Percentiles rank a stretch among this genome's conserved stretches.
Evolutionary conservation across 2,113 vertebrate species (phyloP).

Genomic region (Neotoma lepida): DNA sequence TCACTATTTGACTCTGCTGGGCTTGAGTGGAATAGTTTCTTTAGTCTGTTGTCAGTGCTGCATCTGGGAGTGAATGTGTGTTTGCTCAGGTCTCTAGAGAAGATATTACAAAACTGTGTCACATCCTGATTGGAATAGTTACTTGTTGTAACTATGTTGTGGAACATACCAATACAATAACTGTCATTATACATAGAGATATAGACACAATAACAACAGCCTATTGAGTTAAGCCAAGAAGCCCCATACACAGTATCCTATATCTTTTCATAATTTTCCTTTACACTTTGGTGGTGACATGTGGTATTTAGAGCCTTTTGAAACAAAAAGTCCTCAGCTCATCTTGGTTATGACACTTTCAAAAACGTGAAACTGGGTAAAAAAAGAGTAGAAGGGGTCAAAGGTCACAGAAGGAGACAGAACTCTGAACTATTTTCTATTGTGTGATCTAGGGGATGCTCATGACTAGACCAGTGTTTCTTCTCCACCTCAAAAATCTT

Average conservation of each 20-base stretch:
- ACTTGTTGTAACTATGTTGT: too few relatives aligned
- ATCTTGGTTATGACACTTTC: neutral
- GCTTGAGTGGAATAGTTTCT: neutral
- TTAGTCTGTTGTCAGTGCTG: neutral
- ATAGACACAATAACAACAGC: neutral
- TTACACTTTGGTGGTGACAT: neutral
- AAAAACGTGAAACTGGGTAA: neutral
- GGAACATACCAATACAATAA: neutral
- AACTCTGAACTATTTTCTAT: neutral
- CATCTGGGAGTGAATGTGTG: too few relatives aligned
- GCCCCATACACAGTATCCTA: neutral
- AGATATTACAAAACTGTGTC: neutral
- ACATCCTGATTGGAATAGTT: neutral
- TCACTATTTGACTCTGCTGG: neutral
- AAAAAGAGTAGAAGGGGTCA: neutral
- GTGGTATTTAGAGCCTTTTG: neutral
- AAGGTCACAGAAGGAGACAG: neutral
- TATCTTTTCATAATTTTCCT: neutral
- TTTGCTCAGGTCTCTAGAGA: neutral
- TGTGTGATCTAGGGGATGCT: neutral
- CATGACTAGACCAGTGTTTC: neutral
- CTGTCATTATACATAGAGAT: too few relatives aligned
- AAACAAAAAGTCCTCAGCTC: neutral
- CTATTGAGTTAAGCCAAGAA: neutral
- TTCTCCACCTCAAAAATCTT: neutral